Base-by-base conservation (phyloP, 2,797 vertebrate genomes). In the Clarias laeviceps region DNA sequence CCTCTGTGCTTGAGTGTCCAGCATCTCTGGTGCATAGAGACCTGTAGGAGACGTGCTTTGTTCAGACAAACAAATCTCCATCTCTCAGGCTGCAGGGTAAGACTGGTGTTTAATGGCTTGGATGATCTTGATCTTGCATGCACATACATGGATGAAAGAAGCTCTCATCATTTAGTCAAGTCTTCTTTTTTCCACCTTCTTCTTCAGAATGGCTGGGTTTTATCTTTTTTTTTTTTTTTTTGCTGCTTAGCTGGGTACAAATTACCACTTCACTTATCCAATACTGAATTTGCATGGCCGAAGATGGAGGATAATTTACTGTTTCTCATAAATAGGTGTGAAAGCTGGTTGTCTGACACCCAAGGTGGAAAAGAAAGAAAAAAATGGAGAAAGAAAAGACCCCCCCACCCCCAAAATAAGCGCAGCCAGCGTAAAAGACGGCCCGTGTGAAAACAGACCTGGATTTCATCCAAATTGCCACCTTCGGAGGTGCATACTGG, bases 391-490 rank as follows among this genome's bases (percentile, higher is more conserved):
- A 88, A 90, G 88, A 82, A 89, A 89, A 90, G 88, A 89, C 84
- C 90, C 82, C 92, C 80, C 17, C 17, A 27, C 32, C 9, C 50
- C 1, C 27, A 93, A 93, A 94, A 93, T 93, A 94, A 94, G 93
- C 92, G 91, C 82, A 90, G 89, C 89, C 92, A 91, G 91, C 91
- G 91, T 91, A 82, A 92, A 45, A 91, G 91, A 92, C 89, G 92
- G 90, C 91, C 93, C 92, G 89, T 92, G 92, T 93, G 91, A 93
- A 91, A 93, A 90, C 82, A 91, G 91, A 91, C 89, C 94, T 95
- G 95, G 94, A 92, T 94, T 94, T 94, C 88, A 86, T 95, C 95
- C 95, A 94, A 94, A 92, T 95, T 93, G 93, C 94, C 94, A 95
- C 94, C 94, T 95, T 94, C 94, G 93, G 93, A 94, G 94, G 93